Base-by-base conservation (phyloP, 1,140 invertebrate species). In the Heliothis virescens region DNA sequence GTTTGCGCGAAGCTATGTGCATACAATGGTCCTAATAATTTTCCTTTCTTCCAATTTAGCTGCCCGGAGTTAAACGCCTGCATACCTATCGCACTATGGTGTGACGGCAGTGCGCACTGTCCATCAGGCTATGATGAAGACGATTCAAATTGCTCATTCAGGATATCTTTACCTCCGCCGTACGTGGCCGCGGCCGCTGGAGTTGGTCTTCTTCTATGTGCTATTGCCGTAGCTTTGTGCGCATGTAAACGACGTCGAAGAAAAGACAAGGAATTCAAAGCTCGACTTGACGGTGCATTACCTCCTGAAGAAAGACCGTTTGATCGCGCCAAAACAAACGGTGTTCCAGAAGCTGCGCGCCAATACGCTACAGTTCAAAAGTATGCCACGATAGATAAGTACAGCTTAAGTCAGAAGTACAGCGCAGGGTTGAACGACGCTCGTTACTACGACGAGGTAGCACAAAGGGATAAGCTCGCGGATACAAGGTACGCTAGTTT, bases 51-150 rank as follows among this genome's bases (percentile, higher is more conserved):
- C 81, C 34, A 41, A 81, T 84, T 69, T 85, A 94, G 97, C 89
- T 99, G 98, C 92, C 98, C 98, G 10, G 98, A 98, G 91, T 94
- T 99, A 78, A 97, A 98, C 87, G 98, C 98, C 21, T 99, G 98
- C 89, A 98, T 98, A 79, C 97, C 97, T 82, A 95, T 97, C 5
- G 96, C 96, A 60, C 94, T 99, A 48, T 98, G 98, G 98, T 99
- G 98, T 91, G 98, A 99, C 91, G 98, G 98, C 53, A 96, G 96
- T 83, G 94, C 96, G 47, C 97, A 98, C 91, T 98, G 98, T 89
- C 98, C 98, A 16, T 98, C 97, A 5, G 98, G 98, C 11, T 97
- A 96, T 86, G 98, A 98, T 87, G 98, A 98, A 92, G 96, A 96
- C 34, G 96, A 97, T 95, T 83, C 95, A 93, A 97, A 98, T 85